Evolutionary conservation across 2,797 vertebrate genomes (phyloP).

Genomic region (Delichon dasypus): DNA sequence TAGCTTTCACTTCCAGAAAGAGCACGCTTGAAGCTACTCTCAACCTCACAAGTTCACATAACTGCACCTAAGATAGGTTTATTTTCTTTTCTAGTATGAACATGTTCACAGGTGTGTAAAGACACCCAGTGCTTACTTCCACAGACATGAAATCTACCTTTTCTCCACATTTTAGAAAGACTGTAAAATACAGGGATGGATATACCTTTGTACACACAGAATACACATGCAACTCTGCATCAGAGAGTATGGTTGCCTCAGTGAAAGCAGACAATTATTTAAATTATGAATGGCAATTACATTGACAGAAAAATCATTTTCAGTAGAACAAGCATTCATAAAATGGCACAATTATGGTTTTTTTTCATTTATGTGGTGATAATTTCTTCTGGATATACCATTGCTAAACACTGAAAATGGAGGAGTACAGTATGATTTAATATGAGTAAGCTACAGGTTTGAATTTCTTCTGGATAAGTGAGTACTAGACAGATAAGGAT

Average conservation of each 20-base stretch:
- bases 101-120: neutral
- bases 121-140: neutral
- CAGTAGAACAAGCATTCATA: neutral
- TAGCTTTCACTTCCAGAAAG: neutral
- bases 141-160: neutral
- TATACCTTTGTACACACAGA: neutral
- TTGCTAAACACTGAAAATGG: neutral
- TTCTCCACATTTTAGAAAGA: neutral
- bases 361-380: neutral
- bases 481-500: neutral
- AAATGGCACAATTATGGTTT: neutral
- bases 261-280: neutral
- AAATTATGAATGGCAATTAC: neutral
- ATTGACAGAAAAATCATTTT: neutral
- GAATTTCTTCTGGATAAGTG: neutral
- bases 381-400: neutral
- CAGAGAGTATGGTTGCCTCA: neutral
- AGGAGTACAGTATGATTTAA: neutral
- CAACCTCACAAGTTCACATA: neutral
- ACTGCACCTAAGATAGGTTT: neutral
- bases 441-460: neutral
- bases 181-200: neutral
- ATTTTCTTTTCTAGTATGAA: neutral
- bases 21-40: neutral
- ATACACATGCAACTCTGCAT: neutral